Evolutionary conservation across 2,888 invertebrate species (phyloP).

Genomic region (Drosophila kambysellisi): DNA sequence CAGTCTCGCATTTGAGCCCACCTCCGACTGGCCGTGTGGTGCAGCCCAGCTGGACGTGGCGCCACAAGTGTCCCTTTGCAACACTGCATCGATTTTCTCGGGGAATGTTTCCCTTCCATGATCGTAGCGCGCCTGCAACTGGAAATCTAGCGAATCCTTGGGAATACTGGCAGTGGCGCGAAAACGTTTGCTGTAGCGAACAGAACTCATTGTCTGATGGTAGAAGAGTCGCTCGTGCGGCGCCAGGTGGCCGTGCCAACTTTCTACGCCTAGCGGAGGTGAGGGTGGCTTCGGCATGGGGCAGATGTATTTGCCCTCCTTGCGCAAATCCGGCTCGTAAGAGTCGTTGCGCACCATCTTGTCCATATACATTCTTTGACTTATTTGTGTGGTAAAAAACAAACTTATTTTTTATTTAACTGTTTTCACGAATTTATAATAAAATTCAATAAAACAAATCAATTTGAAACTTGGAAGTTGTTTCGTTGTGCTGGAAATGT

Average conservation of each 20-base stretch:
- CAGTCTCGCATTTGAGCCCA: constrained; percentile 73
- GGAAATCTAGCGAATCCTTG: constrained; percentile 89
- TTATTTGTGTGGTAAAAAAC: background rate
- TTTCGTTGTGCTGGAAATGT: constrained; percentile 46
- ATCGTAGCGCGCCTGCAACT: constrained; percentile 89
- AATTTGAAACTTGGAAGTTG: background rate
- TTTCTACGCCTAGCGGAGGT: constrained; percentile 54
- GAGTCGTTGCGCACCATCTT: constrained; percentile 73
- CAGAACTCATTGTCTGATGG: constrained; percentile 87
- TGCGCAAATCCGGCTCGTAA: constrained; percentile 84
- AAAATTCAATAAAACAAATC: constrained; percentile 18
- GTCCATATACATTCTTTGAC: constrained; percentile 49
- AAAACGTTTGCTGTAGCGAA: constrained; percentile 85
- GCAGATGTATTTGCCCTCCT: constrained; percentile 85
- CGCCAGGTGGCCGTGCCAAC: constrained; percentile 83
- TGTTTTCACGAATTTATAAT: constrained; percentile 4
- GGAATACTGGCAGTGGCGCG: constrained; percentile 85
- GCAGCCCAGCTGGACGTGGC: constrained; percentile 74
- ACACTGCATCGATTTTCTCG: constrained; percentile 87
- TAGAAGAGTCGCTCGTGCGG: constrained; percentile 86
- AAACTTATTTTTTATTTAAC: background rate
- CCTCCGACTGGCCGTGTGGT: constrained; percentile 50
- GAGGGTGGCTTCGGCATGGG: constrained; percentile 82
- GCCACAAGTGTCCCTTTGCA: constrained; percentile 89
- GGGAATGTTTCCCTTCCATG: constrained; percentile 89